Evolutionary conservation across 2,113 vertebrate species (phyloP), one percentile per base, ranked within the genome.

Genomic region (Ondatra zibethicus): DNA sequence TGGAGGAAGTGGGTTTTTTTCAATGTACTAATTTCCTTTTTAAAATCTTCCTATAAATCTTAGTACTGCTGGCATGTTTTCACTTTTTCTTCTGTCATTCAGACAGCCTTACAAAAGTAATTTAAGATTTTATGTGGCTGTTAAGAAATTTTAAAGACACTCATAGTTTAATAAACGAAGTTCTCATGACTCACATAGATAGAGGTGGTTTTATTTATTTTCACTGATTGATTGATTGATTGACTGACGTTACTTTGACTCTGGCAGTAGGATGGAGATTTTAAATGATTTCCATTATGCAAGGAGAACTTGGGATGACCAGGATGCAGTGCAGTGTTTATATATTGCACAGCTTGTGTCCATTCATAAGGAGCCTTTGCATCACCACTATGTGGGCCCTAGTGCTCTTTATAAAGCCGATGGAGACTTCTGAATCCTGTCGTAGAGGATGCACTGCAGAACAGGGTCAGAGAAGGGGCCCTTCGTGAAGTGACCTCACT

Each of bases 51-150:
- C 66, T 50, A 36, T 80, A 95, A 90, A 77, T 77, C 80, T 77
- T 93, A 58, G 29, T 87, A 4, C 80, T 85, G 14, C 80, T 90
- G 89, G 87, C 86, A 86, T 84, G 29, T 88, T 93, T 88, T 94
- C 36, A 75, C n/a, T 50, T 82, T 96, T 84, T 70, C 50, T 47
- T 85, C 84, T 94, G 14, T 86, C 52, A 75, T 55, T 61, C 29
- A 91, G 87, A 88, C 73, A 97, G 42, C 14, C 19, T 93, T 70
- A 75, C 36, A 80, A 93, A 75, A 92, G 73, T 68, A 93, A 92
- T 85, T 92, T 97, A 96, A 94, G 87, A 80, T 91, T 97, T 96
- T 95, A 76, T 82, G 82, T 93, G 72, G 14, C 84, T 92, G 45
- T 72, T 89, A 72, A 89, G 88, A 94, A 89, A 77, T 33, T 96